Evolutionary conservation across 1,140 invertebrate genomes (phyloP), one percentile per base, ranked within the genome.

Genomic region (Parapsyche elsis): DNA sequence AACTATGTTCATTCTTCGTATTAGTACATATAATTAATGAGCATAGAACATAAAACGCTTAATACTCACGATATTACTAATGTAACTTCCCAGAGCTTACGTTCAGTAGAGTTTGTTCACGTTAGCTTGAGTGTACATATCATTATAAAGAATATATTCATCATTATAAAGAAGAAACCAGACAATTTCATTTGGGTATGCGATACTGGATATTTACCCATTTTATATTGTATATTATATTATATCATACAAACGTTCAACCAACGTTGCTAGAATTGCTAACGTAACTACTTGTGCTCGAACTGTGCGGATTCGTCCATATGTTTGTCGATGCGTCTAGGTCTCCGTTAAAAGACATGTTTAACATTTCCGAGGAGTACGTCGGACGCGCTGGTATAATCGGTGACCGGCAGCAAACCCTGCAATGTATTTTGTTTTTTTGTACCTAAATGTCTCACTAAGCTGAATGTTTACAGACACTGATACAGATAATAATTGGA

Each of bases 331-430:
- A 85, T 16, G 86, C 86, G 82, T 85, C 85, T 71, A 87, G 84
- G 5, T 87, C 85, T 4, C 87, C 86, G 46, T 53, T 77, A 23
- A 71, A 81, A 44, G 86, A 88, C 38, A 86, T 85, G 45, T 87
- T 88, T 16, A 90, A 80, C 61, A 91, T 86, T 81, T 91, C 90
- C 0, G 92, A 92, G 0, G 93, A 93, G 84, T 93, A 92, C 0
- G 93, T 91, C 7, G 94, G 92, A 24, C 93, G 87, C 7, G 93
- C 92, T 9, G 93, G 93, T 84, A 95, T 94, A 82, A 95, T 91
- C 2, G 94, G 94, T 0, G 94, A 95, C 80, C 94, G 91, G 79
- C 93, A 92, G 86, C 94, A 95, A 23, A 94, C 94, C 80, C 93
- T 94, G 87, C 59, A 87, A 88, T 7, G 21, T 19, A 67, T 30